Conservation (phyloP, 2,888 invertebrate genomes). For the Pyrochroa serraticornis region DNA sequence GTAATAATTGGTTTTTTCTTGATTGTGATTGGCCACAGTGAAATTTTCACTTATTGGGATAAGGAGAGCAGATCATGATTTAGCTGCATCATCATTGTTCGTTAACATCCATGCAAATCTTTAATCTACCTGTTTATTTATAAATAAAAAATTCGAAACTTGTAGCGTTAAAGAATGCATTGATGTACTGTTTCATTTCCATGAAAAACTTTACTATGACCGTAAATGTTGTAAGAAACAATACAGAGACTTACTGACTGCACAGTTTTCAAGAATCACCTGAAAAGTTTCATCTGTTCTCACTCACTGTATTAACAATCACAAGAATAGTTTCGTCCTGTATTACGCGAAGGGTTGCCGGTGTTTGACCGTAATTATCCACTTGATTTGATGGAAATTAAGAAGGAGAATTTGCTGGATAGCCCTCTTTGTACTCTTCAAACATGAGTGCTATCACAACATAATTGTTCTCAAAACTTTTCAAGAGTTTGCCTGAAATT, state of each 20-base stretch:
- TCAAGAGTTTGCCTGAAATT: constrained; percentile 1
- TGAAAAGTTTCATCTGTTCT: constrained; percentile 31
- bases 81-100: constrained; percentile 14
- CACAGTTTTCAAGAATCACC: constrained; percentile 30
- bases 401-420: too few species aligned
- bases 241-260: constrained; percentile 4
- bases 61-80: constrained; percentile 44
- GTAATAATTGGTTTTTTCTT: constrained; percentile 37
- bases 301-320: constrained; percentile 45
- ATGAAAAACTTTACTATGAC: not conserved
- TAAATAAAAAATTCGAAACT: not conserved
- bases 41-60: constrained; percentile 33
- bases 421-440: too few species aligned
- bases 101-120: constrained; percentile 6
- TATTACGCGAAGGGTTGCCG: not conserved
- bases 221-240: constrained; percentile 2
- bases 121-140: not conserved
- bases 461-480: too few species aligned
- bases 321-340: constrained; percentile 32
- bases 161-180: not conserved
- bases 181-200: constrained; percentile 8
- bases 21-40: constrained; percentile 49
- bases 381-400: too few species aligned
- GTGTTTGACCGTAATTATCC: too few species aligned
- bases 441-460: too few species aligned